Percentiles rank a stretch among this genome's conserved stretches.
phyloP scores from a whole-genome alignment of 2,888 invertebrate genomes.

The Podotricha telesiphe region DNA sequence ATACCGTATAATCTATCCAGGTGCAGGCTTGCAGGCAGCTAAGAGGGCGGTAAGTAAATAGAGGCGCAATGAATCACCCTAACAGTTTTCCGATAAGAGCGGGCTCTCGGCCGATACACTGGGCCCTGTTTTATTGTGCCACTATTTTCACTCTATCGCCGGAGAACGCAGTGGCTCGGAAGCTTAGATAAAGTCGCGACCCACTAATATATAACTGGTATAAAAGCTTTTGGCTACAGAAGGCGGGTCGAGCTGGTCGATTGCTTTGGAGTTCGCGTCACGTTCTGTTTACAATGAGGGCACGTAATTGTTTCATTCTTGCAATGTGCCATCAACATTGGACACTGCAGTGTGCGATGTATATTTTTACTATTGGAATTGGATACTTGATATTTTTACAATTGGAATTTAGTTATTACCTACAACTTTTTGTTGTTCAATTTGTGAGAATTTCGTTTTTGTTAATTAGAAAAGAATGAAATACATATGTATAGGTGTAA shows the following conservation, averaged over 20 bases:
- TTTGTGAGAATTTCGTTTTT: not conserved
- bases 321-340: constrained; percentile 10
- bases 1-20: constrained; percentile 28
- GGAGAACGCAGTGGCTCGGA: constrained; percentile 74
- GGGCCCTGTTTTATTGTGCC: constrained; percentile 77
- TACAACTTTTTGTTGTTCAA: not conserved
- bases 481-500: too few species aligned
- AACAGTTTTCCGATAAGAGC: constrained; percentile 78
- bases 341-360: constrained; percentile 7
- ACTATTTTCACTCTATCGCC: constrained; percentile 79
- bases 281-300: constrained; percentile 39
- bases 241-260: constrained; percentile 35
- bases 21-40: constrained; percentile 34
- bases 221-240: constrained; percentile 50
- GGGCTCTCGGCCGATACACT: constrained; percentile 65
- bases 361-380: not conserved
- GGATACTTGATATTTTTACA: not conserved
- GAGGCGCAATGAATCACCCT: constrained; percentile 71
- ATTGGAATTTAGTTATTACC: not conserved
- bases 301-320: constrained; percentile 39
- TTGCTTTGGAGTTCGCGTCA: constrained; percentile 34
- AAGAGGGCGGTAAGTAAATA: constrained; percentile 39
- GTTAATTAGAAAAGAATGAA: too few species aligned
- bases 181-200: constrained; percentile 79
- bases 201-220: constrained; percentile 69